phyloP scores from a whole-genome alignment of 2,888 invertebrate genomes.

The Timandra comae region DNA sequence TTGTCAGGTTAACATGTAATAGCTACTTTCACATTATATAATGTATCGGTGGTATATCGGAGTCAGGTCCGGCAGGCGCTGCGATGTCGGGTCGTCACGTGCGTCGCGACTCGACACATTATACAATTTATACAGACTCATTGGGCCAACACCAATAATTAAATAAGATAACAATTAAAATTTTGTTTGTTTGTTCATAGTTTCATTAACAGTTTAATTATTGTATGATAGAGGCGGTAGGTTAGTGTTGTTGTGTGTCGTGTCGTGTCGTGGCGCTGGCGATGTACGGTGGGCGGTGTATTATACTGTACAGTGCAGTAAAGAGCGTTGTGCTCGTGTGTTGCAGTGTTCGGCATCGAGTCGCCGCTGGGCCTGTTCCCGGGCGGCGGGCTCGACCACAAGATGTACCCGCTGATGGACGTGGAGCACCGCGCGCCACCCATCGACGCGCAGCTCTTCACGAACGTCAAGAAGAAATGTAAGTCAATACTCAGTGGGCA shows the following conservation, averaged over 20 bases:
- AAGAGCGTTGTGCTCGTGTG: constrained; percentile 16
- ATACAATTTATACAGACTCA: too few species aligned
- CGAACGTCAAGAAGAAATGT: constrained; percentile 89
- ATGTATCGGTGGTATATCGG: too few species aligned
- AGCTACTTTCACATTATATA: too few species aligned
- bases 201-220: not conserved
- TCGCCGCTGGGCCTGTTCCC: constrained; percentile 85
- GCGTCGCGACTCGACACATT: too few species aligned
- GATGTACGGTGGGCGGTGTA: not conserved
- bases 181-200: not conserved
- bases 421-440: constrained; percentile 83
- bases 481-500: constrained; percentile 53
- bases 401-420: constrained; percentile 84
- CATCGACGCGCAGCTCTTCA: constrained; percentile 79
- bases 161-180: not conserved
- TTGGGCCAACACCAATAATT: too few species aligned
- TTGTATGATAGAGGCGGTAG: too few species aligned
- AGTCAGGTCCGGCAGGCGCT: too few species aligned
- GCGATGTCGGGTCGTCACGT: too few species aligned
- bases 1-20: too few species aligned
- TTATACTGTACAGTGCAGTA: not conserved
- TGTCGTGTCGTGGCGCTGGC: not conserved
- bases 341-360: constrained; percentile 84
- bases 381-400: constrained; percentile 80
- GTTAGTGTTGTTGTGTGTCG: not conserved